A percentile compares a stretch with the other conserved stretches of the same genome.
Conservation (phyloP, 1,140 invertebrate genomes). For the Leptinotarsa defecta region DNA sequence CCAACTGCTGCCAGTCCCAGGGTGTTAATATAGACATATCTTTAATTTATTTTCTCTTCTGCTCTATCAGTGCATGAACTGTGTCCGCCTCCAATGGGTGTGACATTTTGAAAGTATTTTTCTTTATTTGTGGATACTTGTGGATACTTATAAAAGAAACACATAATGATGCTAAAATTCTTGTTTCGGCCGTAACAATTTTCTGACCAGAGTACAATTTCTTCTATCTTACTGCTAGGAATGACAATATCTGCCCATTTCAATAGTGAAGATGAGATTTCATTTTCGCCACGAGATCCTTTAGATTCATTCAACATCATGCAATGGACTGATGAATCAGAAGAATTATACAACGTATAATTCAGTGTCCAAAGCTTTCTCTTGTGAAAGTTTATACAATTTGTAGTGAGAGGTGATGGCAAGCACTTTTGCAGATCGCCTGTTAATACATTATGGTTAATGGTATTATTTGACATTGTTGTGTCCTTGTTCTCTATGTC, state of each 20-base stretch:
- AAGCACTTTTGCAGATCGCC: constrained; percentile 2
- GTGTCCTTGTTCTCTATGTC: constrained; percentile 1
- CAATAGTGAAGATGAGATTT: constrained; percentile 17
- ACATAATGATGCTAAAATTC: background rate
- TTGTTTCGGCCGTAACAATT: background rate
- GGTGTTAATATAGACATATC: background rate
- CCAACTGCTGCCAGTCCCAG: background rate
- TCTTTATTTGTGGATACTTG: background rate
- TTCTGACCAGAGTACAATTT: constrained; percentile 12
- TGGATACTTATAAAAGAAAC: background rate
- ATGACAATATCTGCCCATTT: constrained; percentile 21
- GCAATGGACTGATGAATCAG: constrained; percentile 19
- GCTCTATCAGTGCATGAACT: background rate
- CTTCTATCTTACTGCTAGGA: constrained; percentile 17
- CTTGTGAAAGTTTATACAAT: constrained; percentile 22
- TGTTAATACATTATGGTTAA: background rate
- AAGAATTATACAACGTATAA: constrained; percentile 13
- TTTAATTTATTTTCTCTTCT: background rate
- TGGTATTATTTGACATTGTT: background rate
- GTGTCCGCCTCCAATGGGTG: background rate
- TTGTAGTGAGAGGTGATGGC: constrained; percentile 12
- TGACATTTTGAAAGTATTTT: background rate
- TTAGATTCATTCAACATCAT: constrained; percentile 16
- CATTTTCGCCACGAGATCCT: constrained; percentile 1
- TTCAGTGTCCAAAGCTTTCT: constrained; percentile 19